phyloP scores from a whole-genome alignment of 2,113 vertebrate species.

The Terrapene triunguis region DNA sequence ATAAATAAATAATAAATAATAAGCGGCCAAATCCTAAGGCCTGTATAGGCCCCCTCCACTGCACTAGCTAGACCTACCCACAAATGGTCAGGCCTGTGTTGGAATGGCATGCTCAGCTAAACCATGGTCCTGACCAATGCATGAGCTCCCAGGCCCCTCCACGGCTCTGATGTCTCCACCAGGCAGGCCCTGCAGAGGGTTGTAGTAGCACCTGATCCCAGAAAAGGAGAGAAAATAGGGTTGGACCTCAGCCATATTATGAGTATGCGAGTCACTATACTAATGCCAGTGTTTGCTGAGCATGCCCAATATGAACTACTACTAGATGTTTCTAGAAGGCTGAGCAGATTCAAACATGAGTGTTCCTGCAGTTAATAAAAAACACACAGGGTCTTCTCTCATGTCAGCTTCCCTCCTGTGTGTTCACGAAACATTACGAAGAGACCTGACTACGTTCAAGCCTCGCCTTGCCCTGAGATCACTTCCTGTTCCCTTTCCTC shows the following conservation, averaged over 20 bases:
- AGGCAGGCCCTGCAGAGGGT: background rate
- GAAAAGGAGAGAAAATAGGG: background rate
- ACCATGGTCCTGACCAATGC: background rate
- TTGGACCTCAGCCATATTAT: background rate
- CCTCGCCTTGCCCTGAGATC: too few species aligned
- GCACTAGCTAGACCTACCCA: background rate
- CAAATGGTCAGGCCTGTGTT: background rate
- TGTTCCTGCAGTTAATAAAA: background rate
- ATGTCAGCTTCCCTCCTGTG: background rate
- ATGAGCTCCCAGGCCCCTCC: accelerated
- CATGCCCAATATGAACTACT: background rate
- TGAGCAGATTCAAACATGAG: background rate
- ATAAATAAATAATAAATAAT: background rate
- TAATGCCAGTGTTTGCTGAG: too few species aligned
- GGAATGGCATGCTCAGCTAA: background rate
- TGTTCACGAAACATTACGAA: too few species aligned
- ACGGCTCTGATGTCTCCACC: too few species aligned
- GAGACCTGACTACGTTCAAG: too few species aligned
- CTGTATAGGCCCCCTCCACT: background rate
- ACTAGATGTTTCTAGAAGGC: background rate
- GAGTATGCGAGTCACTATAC: background rate
- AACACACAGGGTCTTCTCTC: background rate
- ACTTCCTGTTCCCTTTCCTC: too few species aligned
- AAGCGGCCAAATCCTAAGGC: background rate
- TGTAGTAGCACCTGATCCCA: background rate